Evolutionary conservation across 2,888 invertebrate species (phyloP), one percentile per base, ranked within the genome.

Genomic region (Zootermopsis nevadensis): DNA sequence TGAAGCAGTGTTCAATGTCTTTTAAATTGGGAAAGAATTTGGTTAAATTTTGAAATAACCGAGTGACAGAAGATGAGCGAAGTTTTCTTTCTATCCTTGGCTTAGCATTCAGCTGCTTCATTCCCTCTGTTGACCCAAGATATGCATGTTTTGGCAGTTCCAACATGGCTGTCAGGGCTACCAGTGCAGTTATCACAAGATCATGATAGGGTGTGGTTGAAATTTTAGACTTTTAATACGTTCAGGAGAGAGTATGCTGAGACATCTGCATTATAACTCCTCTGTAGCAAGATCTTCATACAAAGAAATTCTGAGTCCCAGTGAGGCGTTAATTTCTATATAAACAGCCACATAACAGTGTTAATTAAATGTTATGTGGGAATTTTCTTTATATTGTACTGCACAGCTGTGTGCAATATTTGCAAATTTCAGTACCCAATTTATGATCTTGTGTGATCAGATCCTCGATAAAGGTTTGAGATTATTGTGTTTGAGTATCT

Each of bases 71-170:
- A 55, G 55, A 82, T 38, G 35, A 66, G 53, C 33, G 27, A 69
- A 38, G 19, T 48, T 69, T 79, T 77, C 83, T 83, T 83, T 83
- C 83, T 83, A 83, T 83, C 83, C 83, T 83, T 83, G 79, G 72
- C 67, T 67, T 83, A 55, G 83, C 55, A 83, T 83, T 69, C 72
- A 72, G 80, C 83, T 83, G 83, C 79, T 79, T 83, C 83, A 83
- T 83, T 83, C 80, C 83, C 77, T 83, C 83, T 55, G 83, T 83
- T 83, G 83, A 83, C 83, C 72, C 38, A 82, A 69, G 80, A 60
- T 74, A n/a, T 74, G 74, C 74, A 74, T 74, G 74, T 38, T 74
- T n/a, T 24, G 38, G 38, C 38, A 74, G 7, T 74, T 33, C 24
- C 74, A 60, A n/a, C n/a, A 33, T 35, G 35, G n/a, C 74, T 74